These are phyloP conservation scores for Caenorhabditis sulstoni DNA, from an alignment of 2,888 invertebrate genomes.

Conservation along the genomic window DNA sequence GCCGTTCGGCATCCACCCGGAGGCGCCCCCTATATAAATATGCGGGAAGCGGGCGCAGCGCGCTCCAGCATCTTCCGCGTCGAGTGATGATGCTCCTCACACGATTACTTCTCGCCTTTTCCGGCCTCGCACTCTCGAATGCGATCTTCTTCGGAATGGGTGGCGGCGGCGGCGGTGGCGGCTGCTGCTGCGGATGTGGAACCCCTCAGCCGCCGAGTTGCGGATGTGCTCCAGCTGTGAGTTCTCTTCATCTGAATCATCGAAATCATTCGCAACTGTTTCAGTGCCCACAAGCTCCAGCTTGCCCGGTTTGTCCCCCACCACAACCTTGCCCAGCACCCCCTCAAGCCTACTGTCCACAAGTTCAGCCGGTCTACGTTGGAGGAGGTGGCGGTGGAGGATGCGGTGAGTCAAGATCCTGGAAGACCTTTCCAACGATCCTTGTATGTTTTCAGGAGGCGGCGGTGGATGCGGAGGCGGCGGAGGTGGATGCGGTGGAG, in stretches of 20 bases:
- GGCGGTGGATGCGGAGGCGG: constrained; percentile 29
- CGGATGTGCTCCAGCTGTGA: constrained; percentile 62
- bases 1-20: constrained; percentile 20
- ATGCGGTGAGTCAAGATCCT: constrained; percentile 18
- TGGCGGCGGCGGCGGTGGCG: constrained; percentile 61
- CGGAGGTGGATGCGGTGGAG: constrained; percentile 31
- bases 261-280: constrained; percentile 9
- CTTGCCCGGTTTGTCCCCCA: constrained; percentile 62
- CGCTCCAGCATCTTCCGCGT: constrained; percentile 21
- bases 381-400: constrained; percentile 37
- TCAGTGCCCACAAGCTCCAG: constrained; percentile 52
- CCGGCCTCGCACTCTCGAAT: constrained; percentile 16
- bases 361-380: constrained; percentile 64
- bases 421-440: too few species aligned
- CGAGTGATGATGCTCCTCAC: constrained; percentile 34
- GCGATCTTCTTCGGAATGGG: constrained; percentile 58
- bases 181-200: constrained; percentile 70
- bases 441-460: constrained; percentile 10
- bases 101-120: constrained; percentile 18
- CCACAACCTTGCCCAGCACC: constrained; percentile 67
- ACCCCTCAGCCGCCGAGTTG: constrained; percentile 67
- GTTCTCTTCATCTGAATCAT: neutral
- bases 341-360: constrained; percentile 64
- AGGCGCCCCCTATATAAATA: constrained; percentile 43
- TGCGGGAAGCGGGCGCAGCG: constrained; percentile 35